A percentile compares a stretch with the other conserved stretches of the same genome.
Conservation (phyloP, 1,140 invertebrate species). For the Chelonus insularis region DNA sequence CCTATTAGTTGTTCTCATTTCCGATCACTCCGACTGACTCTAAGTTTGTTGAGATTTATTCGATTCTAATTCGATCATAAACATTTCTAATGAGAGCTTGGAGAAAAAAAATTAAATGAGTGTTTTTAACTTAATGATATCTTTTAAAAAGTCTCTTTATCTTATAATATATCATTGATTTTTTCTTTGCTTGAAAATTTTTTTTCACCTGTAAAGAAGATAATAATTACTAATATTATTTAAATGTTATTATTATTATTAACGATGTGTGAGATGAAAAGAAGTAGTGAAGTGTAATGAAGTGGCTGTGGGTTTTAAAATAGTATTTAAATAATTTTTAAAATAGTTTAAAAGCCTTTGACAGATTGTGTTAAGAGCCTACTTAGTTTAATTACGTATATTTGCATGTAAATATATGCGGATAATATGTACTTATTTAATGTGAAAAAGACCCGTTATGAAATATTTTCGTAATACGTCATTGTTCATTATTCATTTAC, state of each 20-base stretch:
- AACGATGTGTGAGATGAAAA: not conserved
- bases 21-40: not conserved
- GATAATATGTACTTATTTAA: not conserved
- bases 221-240: not conserved
- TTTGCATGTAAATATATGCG: not conserved
- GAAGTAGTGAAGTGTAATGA: no score
- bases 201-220: not conserved
- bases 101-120: no score
- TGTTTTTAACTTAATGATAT: no score
- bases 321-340: no score
- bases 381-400: not conserved
- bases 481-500: slow-evolving; percentile 19
- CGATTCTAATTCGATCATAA: no score
- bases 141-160: no score
- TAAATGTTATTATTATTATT: not conserved
- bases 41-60: no score
- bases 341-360: no score
- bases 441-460: slow-evolving; percentile 1
- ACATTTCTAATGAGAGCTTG: no score
- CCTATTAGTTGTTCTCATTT: not conserved
- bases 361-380: no score
- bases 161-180: not conserved
- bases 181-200: not conserved
- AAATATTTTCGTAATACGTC: slow-evolving; percentile 14
- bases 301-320: no score